Evolutionary conservation across 2,888 invertebrate genomes (phyloP), one percentile per base, ranked within the genome.

Genomic region (Noctua janthina): DNA sequence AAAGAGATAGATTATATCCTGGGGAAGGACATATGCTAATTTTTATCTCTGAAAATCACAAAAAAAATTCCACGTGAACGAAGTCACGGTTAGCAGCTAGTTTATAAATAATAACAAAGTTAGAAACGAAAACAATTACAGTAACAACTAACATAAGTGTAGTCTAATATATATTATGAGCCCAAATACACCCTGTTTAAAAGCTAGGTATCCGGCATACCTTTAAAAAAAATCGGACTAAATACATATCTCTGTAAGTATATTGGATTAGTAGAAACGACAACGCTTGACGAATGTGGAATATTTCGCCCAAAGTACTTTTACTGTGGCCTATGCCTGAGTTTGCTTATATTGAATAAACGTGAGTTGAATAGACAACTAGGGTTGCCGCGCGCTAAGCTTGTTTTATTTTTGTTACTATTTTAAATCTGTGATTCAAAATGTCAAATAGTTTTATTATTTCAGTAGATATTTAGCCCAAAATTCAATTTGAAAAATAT

Each of bases 311-410:
- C 91, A 93, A 94, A 95, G 95, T 95, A 96, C 95, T 96, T 95
- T 95, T 94, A 94, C 94, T 93, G 93, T 93, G 94, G 95, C 95
- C 95, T 95, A 94, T 94, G 95, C 92, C 93, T 95, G 94, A 96
- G 96, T 96, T 96, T 96, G 96, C 96, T 96, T 96, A 97, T 97
- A 97, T 97, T 97, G 97, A 96, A 97, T 97, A 97, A 96, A 97
- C 97, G 97, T 96, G 97, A 96, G 96, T 95, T 95, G 97, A 97
- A 97, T 96, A 95, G 95, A 94, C 90, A 88, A 83, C 69, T 93
- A 97, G 97, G 97, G 97, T 84, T 96, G 95, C 35, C 93, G 78
- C 92, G 11, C 72, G 29, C 54, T n/a, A 4, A 20, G 8, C 7
- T 23, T 23, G 6, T 74, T 64, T 20, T 56, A 35, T 17, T 59